These are phyloP conservation scores for Miltochrista miniata DNA, from an alignment of 2,888 invertebrate species.

Conservation along the genomic window DNA sequence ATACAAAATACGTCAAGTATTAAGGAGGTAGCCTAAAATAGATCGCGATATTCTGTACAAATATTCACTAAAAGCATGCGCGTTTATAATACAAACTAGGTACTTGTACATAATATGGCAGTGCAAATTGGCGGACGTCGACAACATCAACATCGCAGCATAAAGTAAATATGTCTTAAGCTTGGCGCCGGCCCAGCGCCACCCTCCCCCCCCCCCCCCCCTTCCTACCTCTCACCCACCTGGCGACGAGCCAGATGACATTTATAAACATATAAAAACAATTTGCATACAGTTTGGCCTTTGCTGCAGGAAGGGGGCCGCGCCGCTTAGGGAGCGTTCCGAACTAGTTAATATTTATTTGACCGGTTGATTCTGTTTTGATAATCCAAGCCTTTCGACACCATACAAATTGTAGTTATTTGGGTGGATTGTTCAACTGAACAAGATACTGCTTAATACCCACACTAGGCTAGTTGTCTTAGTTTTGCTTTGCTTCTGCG, in stretches of 20 bases:
- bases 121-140: not conserved
- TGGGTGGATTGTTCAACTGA: not conserved
- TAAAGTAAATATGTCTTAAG: not conserved
- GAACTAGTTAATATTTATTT: not conserved
- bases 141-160: not conserved
- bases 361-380: not conserved
- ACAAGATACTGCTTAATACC: not conserved
- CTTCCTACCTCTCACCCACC: too few species aligned
- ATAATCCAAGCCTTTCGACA: not conserved
- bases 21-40: too few species aligned
- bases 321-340: not conserved
- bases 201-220: not conserved
- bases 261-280: not conserved
- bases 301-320: not conserved
- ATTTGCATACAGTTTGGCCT: not conserved
- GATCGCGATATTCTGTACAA: too few species aligned
- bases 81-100: too few species aligned
- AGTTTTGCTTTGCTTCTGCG: too few species aligned
- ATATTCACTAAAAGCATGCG: too few species aligned
- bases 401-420: not conserved
- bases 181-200: not conserved
- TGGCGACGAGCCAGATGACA: not conserved
- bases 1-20: too few species aligned
- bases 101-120: not conserved
- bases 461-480: too few species aligned